Evolutionary conservation across 2,113 vertebrate genomes (phyloP).

Genomic region (Pterocles orientalis): DNA sequence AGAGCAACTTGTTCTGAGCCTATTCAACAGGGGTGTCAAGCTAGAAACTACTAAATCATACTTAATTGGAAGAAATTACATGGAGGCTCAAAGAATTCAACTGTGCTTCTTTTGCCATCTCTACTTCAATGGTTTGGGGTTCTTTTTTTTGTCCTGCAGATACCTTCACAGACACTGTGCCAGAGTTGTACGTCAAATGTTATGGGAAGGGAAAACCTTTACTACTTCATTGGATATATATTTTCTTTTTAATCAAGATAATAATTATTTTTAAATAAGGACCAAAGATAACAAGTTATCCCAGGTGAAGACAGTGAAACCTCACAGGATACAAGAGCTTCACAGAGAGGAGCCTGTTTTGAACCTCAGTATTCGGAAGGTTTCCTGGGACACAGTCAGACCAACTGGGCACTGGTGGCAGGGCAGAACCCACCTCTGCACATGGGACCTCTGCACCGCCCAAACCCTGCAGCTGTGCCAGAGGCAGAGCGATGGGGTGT

Average conservation of each 20-base stretch:
- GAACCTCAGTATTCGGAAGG: not conserved
- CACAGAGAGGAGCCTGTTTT: not conserved
- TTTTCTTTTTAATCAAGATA: not conserved
- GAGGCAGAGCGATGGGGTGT: too few relatives aligned
- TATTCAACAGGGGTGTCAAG: not conserved
- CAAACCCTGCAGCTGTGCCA: fast-evolving
- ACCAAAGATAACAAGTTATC: not conserved
- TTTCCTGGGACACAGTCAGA: not conserved
- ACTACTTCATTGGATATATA: not conserved
- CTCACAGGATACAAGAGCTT: not conserved
- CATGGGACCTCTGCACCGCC: not conserved
- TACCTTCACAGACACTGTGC: not conserved
- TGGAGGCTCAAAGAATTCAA: not conserved
- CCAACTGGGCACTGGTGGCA: not conserved
- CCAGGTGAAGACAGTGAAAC: not conserved
- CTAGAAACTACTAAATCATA: not conserved
- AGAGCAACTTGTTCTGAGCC: not conserved
- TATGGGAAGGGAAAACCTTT: not conserved
- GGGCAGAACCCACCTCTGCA: not conserved
- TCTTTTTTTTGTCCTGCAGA: not conserved
- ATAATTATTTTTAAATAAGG: not conserved
- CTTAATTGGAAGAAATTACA: not conserved
- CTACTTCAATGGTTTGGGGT: not conserved
- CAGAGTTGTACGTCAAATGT: not conserved
- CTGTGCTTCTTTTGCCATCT: not conserved